These are phyloP conservation scores for Sebastes schlegelii DNA, from an alignment of 2,113 vertebrate genomes.

Conservation along the genomic window DNA sequence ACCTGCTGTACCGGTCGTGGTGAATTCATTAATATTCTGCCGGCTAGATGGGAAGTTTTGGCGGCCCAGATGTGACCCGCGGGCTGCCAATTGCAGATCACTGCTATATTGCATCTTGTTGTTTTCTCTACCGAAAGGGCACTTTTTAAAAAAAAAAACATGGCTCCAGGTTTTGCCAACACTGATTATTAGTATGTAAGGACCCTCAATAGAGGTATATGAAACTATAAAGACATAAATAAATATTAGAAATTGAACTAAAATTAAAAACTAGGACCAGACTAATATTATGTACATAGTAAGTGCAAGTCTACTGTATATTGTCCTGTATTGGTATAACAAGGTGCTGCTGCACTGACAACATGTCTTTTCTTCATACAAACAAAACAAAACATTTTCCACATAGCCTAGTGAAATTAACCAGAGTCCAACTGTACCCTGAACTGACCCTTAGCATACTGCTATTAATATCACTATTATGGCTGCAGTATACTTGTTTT, in stretches of 20 bases:
- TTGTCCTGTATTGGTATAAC: background rate
- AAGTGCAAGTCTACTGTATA: background rate
- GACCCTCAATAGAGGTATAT: background rate
- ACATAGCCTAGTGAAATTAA: background rate
- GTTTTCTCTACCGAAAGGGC: background rate
- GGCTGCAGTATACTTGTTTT: conserved; percentile 4
- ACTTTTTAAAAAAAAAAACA: background rate
- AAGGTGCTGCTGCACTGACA: background rate
- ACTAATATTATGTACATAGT: background rate
- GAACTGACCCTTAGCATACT: background rate
- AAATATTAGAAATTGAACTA: background rate
- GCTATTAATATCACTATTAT: background rate
- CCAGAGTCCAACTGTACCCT: background rate
- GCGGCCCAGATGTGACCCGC: too few species aligned
- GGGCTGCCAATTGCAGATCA: too few species aligned
- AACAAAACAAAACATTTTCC: background rate
- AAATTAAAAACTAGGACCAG: background rate
- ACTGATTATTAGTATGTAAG: background rate
- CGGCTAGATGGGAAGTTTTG: too few species aligned
- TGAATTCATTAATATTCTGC: too few species aligned
- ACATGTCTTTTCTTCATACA: background rate
- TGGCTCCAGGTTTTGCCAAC: background rate
- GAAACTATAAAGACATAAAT: background rate
- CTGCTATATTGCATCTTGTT: too few species aligned
- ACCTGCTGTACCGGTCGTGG: too few species aligned